Evolutionary conservation across 2,888 invertebrate genomes (phyloP), one percentile per base, ranked within the genome.

Genomic region (Volucella inanis): DNA sequence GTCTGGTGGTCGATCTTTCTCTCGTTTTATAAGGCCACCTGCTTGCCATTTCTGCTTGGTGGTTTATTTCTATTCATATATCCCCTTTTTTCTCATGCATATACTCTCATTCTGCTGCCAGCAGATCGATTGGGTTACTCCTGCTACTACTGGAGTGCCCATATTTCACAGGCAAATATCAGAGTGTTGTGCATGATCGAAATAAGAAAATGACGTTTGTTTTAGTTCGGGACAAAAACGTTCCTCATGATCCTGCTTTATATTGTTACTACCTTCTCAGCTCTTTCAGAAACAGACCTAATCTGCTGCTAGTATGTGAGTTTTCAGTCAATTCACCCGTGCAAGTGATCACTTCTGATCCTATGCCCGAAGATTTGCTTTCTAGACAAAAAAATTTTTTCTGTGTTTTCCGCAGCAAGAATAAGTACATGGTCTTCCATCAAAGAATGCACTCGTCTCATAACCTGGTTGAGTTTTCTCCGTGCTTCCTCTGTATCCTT

Each of bases 191-290:
- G 49, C 14, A 14, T 49, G 14, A 22, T 22, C 3, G 18, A 22
- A 2, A 22, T 22, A 22, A 22, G 18, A 3, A 87, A 57, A 31
- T 49, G 31, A 43, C 83, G 64, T 47, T 62, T 78, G 12, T 55
- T 57, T 3, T n/a, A 15, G 10, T 49, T 47, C 3, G 86, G 87
- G 0, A 87, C 87, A 0, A 74, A 67, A 22, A 77, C 67, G 82
- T 89, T 89, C 18, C 87, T 78, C 87, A 89, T 88, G 52, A 88
- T 74, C 50, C 88, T 76, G 31, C 71, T 72, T 11, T 88, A 68
- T 15, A 70, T 31, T 11, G 59, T 50, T 10, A 74, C 64, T 15
- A 67, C 64, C 39, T 52, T 61, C 1, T 84, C 79, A 2, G 88
- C 87, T 79, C 79, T 88, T 8, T 15, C 74, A 11, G 81, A 71